These are phyloP conservation scores for Nixonia krombeini DNA, from an alignment of 1,140 invertebrate genomes.

Conservation along the genomic window DNA sequence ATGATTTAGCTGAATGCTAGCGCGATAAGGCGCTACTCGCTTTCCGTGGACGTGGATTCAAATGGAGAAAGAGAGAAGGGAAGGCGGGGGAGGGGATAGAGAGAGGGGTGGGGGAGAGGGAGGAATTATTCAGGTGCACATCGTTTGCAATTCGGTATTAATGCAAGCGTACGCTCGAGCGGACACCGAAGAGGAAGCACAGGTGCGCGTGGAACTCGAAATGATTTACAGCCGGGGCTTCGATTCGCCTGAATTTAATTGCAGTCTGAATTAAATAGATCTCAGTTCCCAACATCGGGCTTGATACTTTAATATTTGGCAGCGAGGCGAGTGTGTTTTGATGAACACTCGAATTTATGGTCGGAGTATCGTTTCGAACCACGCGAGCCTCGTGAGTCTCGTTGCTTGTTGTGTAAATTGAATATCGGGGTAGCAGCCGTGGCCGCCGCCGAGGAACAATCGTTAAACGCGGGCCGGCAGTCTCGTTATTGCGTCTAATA, in stretches of 20 bases:
- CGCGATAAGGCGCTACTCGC: constrained; percentile 1
- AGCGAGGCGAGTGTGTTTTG: too few species aligned
- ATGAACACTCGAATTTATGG: too few species aligned
- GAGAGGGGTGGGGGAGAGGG: too few species aligned
- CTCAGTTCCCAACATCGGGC: neutral
- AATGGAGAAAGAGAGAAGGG: too few species aligned
- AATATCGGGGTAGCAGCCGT: too few species aligned
- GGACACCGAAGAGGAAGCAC: neutral
- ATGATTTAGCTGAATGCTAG: constrained; percentile 7
- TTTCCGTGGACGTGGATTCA: constrained; percentile 5
- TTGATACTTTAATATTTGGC: neutral
- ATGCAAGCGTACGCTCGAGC: neutral
- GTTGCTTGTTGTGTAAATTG: too few species aligned
- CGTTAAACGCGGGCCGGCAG: too few species aligned
- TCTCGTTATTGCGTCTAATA: too few species aligned
- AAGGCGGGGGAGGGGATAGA: too few species aligned
- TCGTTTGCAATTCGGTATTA: constrained; percentile 6
- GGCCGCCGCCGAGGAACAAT: too few species aligned
- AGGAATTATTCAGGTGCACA: constrained; percentile 10
- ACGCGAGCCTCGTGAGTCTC: too few species aligned
- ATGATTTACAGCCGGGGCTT: constrained; percentile 3
- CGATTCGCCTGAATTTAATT: constrained; percentile 6
- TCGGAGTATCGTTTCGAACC: too few species aligned
- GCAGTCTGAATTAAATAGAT: neutral
- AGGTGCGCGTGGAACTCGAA: neutral